Conservation (phyloP, 2,113 vertebrate species). For the Hiodon tergisus region DNA sequence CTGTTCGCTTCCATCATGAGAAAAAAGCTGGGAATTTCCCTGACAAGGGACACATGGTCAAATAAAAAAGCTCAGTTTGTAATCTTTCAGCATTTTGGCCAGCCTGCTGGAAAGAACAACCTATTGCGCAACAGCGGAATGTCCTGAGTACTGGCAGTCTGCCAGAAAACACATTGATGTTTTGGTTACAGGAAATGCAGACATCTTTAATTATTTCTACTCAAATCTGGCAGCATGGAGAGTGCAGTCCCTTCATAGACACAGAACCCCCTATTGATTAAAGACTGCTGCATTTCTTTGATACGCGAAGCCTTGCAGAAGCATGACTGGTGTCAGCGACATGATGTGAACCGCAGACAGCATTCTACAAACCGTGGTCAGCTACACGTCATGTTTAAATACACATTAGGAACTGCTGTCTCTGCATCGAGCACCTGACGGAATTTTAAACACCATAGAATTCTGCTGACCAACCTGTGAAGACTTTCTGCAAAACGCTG, state of each 20-base stretch:
- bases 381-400: too few relatives aligned
- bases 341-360: too few relatives aligned
- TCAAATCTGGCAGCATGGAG: background rate
- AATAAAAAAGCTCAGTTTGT: background rate
- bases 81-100: background rate
- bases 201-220: background rate
- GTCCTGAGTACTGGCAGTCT: too few relatives aligned
- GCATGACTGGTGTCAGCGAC: background rate
- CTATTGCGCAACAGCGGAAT: constrained; percentile 13
- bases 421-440: too few relatives aligned
- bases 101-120: background rate
- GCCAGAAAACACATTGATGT: background rate
- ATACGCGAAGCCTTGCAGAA: background rate
- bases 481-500: too few relatives aligned
- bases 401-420: too few relatives aligned
- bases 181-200: background rate
- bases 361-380: too few relatives aligned
- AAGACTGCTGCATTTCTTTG: background rate
- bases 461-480: too few relatives aligned
- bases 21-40: background rate
- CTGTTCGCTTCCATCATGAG: background rate
- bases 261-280: too few relatives aligned
- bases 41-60: background rate
- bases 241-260: background rate
- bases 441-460: too few relatives aligned